Percentiles rank a stretch among this genome's conserved stretches.
phyloP scores from a whole-genome alignment of 1,140 invertebrate genomes.

The Megalopta genalis region DNA sequence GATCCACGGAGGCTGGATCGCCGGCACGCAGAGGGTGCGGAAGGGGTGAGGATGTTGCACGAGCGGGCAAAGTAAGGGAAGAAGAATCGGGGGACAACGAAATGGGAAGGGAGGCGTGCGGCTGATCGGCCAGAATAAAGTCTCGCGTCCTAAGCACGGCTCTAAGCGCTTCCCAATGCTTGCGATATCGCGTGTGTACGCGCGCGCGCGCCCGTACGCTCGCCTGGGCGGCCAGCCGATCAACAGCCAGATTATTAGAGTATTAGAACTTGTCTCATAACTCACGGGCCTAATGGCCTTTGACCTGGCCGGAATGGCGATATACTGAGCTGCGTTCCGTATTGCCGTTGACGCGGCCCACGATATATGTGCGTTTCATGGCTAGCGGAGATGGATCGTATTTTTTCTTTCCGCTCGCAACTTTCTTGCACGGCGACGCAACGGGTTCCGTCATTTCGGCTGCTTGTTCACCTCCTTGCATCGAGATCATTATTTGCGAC shows the following conservation, averaged over 20 bases:
- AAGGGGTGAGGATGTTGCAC: slow-evolving; percentile 45
- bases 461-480: too few relatives aligned
- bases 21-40: slow-evolving; percentile 18
- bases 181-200: too few relatives aligned
- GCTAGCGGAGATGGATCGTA: not conserved
- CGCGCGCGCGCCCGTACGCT: not conserved
- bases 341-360: slow-evolving; percentile 72
- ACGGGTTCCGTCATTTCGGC: too few relatives aligned
- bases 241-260: slow-evolving; percentile 78
- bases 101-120: slow-evolving; percentile 65
- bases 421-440: too few relatives aligned
- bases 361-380: slow-evolving; percentile 49
- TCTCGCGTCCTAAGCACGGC: slow-evolving; percentile 53
- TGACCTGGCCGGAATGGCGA: slow-evolving; percentile 51
- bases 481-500: too few relatives aligned
- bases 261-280: slow-evolving; percentile 79
- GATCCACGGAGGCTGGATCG: slow-evolving; percentile 23
- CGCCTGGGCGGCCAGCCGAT: slow-evolving; percentile 64
- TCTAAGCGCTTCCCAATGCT: slow-evolving; percentile 37
- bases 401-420: not conserved
- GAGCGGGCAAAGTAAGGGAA: slow-evolving; percentile 54
- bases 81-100: slow-evolving; percentile 57
- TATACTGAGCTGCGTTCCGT: slow-evolving; percentile 54
- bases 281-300: slow-evolving; percentile 77
- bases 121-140: slow-evolving; percentile 71